Evolutionary conservation across 2,113 vertebrate genomes (phyloP).

Genomic region (Dendrocopos noguchii): DNA sequence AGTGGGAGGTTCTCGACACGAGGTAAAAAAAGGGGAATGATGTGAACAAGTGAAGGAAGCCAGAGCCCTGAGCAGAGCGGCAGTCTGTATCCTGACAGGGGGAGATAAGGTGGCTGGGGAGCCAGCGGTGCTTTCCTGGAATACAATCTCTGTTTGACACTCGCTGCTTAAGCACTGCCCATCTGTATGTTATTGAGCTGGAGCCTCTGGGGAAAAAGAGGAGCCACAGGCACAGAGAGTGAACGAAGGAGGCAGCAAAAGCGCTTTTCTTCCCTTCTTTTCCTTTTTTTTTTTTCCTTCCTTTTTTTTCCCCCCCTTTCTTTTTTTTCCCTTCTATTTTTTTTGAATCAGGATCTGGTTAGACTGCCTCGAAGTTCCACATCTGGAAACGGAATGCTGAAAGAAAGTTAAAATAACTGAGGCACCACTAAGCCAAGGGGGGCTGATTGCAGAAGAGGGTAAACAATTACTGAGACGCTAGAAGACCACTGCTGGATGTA

Average conservation of each 20-base stretch:
- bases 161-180: conserved; percentile 64
- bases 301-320: not conserved
- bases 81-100: conserved; percentile 66
- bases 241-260: conserved; percentile 63
- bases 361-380: conserved; percentile 68
- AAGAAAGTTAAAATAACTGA: conserved; percentile 68
- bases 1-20: conserved; percentile 72
- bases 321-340: not conserved
- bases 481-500: conserved; percentile 67
- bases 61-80: conserved; percentile 50
- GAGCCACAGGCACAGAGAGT: conserved; percentile 61
- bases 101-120: conserved; percentile 71
- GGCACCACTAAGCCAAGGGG: conserved; percentile 62
- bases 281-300: not conserved
- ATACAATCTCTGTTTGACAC: conserved; percentile 68
- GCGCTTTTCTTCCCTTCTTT: conserved; percentile 4
- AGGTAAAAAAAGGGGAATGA: conserved; percentile 77
- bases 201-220: conserved; percentile 70
- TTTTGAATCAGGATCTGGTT: conserved; percentile 41
- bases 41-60: conserved; percentile 71
- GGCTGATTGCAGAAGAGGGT: conserved; percentile 60
- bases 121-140: conserved; percentile 58
- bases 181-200: conserved; percentile 68
- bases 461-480: conserved; percentile 35
- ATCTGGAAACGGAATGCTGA: conserved; percentile 71